Percentiles rank a stretch among this genome's conserved stretches.
Evolutionary conservation across 1,140 invertebrate species (phyloP).

Genomic region (Scaptomyza graminum): DNA sequence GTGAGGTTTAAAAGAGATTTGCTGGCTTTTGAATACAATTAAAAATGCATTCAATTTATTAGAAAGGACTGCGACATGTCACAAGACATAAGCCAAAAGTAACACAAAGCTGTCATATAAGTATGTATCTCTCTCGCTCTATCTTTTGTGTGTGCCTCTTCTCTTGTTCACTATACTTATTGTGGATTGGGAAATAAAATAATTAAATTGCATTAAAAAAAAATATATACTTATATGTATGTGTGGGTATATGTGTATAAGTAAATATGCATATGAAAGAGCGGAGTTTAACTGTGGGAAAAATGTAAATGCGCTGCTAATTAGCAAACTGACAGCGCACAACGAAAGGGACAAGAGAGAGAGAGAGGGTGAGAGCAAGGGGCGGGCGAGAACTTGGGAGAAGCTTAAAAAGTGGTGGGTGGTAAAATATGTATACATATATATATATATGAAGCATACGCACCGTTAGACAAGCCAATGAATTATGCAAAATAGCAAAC

Average conservation of each 20-base stretch:
- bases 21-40: conserved; percentile 63
- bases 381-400: background rate
- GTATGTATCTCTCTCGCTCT: background rate
- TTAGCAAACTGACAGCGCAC: conserved; percentile 70
- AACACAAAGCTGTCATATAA: conserved; percentile 47
- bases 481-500: conserved; percentile 74
- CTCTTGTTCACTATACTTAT: conserved; percentile 25
- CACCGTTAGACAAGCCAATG: conserved; percentile 79
- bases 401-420: background rate
- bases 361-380: background rate
- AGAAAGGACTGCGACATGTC: conserved; percentile 53
- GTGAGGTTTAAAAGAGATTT: conserved; percentile 1
- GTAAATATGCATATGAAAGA: conserved; percentile 78
- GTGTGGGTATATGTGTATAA: too few species aligned
- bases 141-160: background rate
- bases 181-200: conserved; percentile 58
- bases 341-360: conserved; percentile 41
- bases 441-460: conserved; percentile 64
- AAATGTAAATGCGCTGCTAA: conserved; percentile 76
- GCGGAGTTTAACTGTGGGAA: conserved; percentile 45
- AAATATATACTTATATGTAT: too few species aligned
- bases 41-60: conserved; percentile 80
- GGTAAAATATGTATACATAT: conserved; percentile 34
- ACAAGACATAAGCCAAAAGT: conserved; percentile 63
- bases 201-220: conserved; percentile 78